phyloP scores from a whole-genome alignment of 1,140 invertebrate genomes.

The Atta colombica region DNA sequence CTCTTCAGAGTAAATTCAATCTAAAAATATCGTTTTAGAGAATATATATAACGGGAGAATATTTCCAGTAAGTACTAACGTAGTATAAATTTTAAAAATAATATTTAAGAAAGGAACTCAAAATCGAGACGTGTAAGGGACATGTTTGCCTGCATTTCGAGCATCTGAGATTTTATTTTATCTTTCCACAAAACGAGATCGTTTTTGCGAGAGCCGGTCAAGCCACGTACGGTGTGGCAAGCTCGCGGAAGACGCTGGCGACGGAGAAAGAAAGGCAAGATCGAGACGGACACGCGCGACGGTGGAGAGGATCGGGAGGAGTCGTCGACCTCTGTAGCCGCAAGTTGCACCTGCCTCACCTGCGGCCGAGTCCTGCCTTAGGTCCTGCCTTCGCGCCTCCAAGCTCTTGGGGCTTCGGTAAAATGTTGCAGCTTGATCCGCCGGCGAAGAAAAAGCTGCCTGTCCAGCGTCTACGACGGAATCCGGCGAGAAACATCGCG shows the following conservation, averaged over 20 bases:
- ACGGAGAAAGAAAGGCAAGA: constrained; percentile 60
- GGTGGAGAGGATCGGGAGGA: constrained; percentile 20
- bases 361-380: constrained; percentile 54
- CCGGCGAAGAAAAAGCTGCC: constrained; percentile 57
- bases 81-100: not conserved
- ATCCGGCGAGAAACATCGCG: constrained; percentile 45
- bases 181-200: constrained; percentile 6
- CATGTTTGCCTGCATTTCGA: not conserved
- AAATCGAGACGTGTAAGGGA: not conserved
- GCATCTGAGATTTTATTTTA: not conserved
- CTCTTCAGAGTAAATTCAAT: too few species aligned
- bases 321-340: constrained; percentile 68
- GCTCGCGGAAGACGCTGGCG: constrained; percentile 10
- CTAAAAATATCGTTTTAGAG: too few species aligned
- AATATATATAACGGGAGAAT: not conserved
- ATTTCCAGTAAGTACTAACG: not conserved
- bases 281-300: constrained; percentile 14
- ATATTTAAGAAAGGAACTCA: not conserved
- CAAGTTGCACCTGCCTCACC: constrained; percentile 72
- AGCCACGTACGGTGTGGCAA: constrained; percentile 21
- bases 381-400: constrained; percentile 35
- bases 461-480: constrained; percentile 49
- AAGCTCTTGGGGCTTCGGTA: not conserved
- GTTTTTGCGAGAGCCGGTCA: constrained; percentile 56
- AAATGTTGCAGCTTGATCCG: constrained; percentile 57